Percentiles rank a stretch among this genome's conserved stretches.
Evolutionary conservation across 2,113 vertebrate genomes (phyloP).

Genomic region (Salminus brasiliensis): DNA sequence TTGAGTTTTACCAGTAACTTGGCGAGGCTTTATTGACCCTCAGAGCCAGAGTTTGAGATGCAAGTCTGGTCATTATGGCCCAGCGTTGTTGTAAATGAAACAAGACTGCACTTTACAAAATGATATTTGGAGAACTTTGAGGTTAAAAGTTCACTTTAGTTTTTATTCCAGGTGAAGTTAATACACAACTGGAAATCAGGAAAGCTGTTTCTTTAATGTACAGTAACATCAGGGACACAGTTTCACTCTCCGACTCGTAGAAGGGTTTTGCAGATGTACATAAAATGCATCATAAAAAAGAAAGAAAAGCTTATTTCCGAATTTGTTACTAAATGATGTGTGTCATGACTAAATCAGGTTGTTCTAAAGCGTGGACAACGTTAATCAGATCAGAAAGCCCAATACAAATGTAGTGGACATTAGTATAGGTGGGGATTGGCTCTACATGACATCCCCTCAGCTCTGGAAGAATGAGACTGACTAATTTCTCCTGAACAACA

Average conservation of each 20-base stretch:
- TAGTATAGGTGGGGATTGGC: neutral
- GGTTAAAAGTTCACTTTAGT: neutral
- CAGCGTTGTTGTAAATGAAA: neutral
- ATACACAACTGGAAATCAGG: no score
- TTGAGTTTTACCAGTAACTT: slow-evolving; percentile 36
- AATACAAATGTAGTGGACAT: neutral
- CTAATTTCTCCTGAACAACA: slow-evolving; percentile 30
- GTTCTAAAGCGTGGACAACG: no score
- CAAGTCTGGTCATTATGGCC: neutral
- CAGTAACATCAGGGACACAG: no score
- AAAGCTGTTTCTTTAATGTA: no score
- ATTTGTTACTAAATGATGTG: no score
- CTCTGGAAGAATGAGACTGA: slow-evolving; percentile 6
- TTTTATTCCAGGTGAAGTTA: neutral
- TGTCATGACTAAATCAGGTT: no score
- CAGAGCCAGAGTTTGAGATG: neutral
- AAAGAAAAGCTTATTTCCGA: no score
- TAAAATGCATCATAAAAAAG: no score
- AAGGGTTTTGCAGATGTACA: no score
- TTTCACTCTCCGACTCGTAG: no score
- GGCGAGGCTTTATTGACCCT: neutral
- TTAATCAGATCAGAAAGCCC: neutral
- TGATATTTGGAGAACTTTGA: neutral
- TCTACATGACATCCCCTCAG: neutral
- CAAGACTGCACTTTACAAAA: neutral